Base-by-base conservation (phyloP, 2,888 invertebrate species). In the Embidobia sp. region DNA sequence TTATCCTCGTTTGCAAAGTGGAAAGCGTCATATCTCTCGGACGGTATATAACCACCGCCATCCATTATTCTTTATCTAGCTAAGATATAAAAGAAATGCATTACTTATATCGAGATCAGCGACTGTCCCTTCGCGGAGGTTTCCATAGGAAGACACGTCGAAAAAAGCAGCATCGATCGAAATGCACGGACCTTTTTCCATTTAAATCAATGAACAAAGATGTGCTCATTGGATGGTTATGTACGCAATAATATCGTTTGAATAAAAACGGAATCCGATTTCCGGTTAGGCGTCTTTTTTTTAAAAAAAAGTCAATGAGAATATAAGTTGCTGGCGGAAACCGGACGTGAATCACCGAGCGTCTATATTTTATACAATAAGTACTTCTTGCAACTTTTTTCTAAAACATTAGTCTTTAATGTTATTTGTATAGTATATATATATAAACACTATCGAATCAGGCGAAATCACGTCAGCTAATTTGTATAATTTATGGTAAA, bases 21-120 rank as follows among this genome's bases (percentile, higher is more conserved):
- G 80, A 82, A 84, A 84, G 84, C 83, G 82, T 87, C 86, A 86
- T 86, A 87, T 86, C 85, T 86, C 84, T 82, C 81, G 80, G 78
- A 79, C 82, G 81, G 83, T 80, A 80, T n/a, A n/a, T 82, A 80
- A 69, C 81, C 82, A 69, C 79, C 81, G 49, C 77, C 80, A 84
- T 86, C 87, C 87, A 88, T 88, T 88, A 88, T 85, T 88, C 88
- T 88, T 88, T 88, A 88, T 88, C 88, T 86, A 76, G 79, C 78
- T 75, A 81, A 85, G 85, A 84, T 87, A 87, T 87, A 86, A 85
- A 87, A 85, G 87, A 86, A 84, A 87, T 84, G 87, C 86, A 85
- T 87, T 86, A 87, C 87, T 87, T 87, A 86, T 87, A 85, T 87
- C 86, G 85, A 85, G 86, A 87, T 87, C 85, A 84, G 84, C 82